Conservation (phyloP, 2,797 vertebrate species). For the Megaceryle alcyon region DNA sequence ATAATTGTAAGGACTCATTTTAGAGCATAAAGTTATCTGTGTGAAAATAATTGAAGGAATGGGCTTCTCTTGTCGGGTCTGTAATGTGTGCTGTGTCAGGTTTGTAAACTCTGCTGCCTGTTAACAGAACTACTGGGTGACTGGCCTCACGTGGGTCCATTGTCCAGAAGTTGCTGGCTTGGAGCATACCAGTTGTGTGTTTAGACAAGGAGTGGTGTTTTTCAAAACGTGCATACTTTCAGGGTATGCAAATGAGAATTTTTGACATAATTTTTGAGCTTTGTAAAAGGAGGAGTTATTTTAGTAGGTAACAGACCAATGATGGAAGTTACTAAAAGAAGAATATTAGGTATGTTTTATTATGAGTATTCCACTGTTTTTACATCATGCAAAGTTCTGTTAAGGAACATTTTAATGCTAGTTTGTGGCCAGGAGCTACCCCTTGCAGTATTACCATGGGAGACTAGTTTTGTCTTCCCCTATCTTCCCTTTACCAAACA, state of each 20-base stretch:
- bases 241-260: neutral
- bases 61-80: neutral
- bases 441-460: neutral
- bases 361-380: neutral
- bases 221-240: neutral
- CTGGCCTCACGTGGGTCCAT: neutral
- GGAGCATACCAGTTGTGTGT: neutral
- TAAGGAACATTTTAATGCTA: neutral
- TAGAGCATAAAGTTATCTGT: neutral
- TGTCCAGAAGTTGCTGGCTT: neutral
- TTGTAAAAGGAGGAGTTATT: neutral
- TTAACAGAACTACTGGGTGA: fast-evolving
- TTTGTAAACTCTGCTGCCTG: neutral
- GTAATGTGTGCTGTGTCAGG: too few relatives aligned
- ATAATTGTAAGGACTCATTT: neutral
- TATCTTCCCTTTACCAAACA: neutral
- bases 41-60: neutral
- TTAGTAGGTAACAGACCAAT: neutral
- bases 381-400: neutral
- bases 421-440: neutral
- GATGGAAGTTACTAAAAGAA: neutral
- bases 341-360: neutral
- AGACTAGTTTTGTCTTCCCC: neutral
- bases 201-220: neutral
- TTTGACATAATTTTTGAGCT: neutral